Evolutionary conservation across 1,140 invertebrate species (phyloP), one percentile per base, ranked within the genome.

Genomic region (Kradibia gibbosae): DNA sequence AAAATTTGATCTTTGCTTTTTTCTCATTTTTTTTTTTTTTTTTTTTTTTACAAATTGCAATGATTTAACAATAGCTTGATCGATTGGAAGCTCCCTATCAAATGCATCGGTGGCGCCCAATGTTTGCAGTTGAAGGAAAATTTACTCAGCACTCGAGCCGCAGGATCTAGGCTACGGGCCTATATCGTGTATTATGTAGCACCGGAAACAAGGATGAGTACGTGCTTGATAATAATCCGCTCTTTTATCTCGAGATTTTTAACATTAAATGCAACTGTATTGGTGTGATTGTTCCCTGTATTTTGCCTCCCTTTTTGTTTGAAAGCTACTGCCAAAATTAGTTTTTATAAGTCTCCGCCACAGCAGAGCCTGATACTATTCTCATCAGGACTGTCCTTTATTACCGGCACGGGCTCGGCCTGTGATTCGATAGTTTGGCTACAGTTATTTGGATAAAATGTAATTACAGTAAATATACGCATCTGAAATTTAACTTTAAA

Each of bases 81-180:
- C 22, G 17, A 48, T 48, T 10, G 7, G 8, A 17, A 48, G 45
- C 8, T 7, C 45, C 45, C 8, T 80, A n/a, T 73, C 34, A 34
- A 80, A 48, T 34, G 28, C 57, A 62, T 22, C 67, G n/a, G 60
- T 73, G 83, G 81, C 83, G 78, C 80, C 3, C 42, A 72, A 50
- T 71, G 31, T 62, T 11, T 13, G 22, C 15, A 53, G 20, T 57
- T 45, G 7, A 83, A 85, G 85, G 82, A 85, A 82, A 80, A 83
- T 86, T 86, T 85, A 81, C 85, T 81, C 70, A 85, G 80, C 84
- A 84, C 85, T 85, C 79, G 83, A 85, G 83, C 78, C 57, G 82
- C 74, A 45, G 4, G 13, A 65, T 28, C 39, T 81, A 82, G 31
- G 8, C 60, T 65, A 17, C 22, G 8, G 60, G 13, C 4, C 17